A percentile compares a stretch with the other conserved stretches of the same genome.
Evolutionary conservation across 2,113 vertebrate genomes (phyloP).

Genomic region (Phyllopteryx taeniolatus): DNA sequence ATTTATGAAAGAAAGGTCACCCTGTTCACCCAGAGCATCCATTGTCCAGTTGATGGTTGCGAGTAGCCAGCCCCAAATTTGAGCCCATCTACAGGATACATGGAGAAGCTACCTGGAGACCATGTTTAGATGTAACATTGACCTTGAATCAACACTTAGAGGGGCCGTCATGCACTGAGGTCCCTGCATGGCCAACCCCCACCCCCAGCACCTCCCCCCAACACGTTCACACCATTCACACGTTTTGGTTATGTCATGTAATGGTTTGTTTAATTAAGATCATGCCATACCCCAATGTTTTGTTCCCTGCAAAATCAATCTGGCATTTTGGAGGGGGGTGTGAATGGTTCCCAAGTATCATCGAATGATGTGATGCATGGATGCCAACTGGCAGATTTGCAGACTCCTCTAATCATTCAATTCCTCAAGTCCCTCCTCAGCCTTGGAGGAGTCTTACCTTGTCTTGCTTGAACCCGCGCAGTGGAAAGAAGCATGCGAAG

Average conservation of each 20-base stretch:
- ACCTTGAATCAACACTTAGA: constrained; percentile 62
- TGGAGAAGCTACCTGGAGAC: constrained; percentile 38
- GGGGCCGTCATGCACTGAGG: constrained; percentile 26
- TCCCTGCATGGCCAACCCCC: constrained; percentile 19
- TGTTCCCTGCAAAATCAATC: constrained; percentile 22
- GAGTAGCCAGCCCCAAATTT: constrained; percentile 17
- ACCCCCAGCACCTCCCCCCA: constrained; percentile 24
- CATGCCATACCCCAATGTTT: constrained; percentile 24
- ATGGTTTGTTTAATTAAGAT: constrained; percentile 9
- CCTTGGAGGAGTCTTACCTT: constrained; percentile 69
- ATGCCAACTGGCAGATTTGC: constrained; percentile 19
- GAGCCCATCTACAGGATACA: constrained; percentile 1
- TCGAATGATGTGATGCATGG: constrained; percentile 10
- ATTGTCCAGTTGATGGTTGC: constrained; percentile 17
- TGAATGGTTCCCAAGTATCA: constrained; percentile 11
- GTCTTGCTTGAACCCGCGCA: constrained; percentile 70
- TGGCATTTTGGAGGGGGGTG: not conserved
- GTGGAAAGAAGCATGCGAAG: constrained; percentile 82
- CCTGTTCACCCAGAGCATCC: constrained; percentile 35
- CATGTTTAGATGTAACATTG: constrained; percentile 56
- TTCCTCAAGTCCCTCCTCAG: constrained; percentile 8
- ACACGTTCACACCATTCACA: constrained; percentile 46
- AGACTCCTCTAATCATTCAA: constrained; percentile 25
- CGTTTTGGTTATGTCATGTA: constrained; percentile 28
- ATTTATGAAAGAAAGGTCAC: constrained; percentile 63